These are phyloP conservation scores for Pangasius djambal DNA, from an alignment of 2,797 vertebrate genomes.

Conservation along the genomic window DNA sequence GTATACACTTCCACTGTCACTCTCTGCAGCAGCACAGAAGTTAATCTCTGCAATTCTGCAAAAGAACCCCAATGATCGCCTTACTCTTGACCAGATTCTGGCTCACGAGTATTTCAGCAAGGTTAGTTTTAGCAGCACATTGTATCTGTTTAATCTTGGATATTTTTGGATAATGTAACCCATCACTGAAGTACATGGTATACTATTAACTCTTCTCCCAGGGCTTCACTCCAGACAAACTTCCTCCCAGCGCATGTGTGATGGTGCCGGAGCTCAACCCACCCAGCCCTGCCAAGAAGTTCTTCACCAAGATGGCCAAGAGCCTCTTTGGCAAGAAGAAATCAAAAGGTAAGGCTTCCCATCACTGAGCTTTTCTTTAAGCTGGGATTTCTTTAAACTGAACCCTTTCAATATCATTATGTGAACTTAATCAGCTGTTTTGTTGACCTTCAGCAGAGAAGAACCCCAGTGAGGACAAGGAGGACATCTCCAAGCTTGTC, in stretches of 20 bases:
- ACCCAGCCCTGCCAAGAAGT: conserved; percentile 90
- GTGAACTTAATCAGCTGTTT: neutral
- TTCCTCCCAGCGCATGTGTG: conserved; percentile 91
- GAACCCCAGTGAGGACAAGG: conserved; percentile 81
- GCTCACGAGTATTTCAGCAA: conserved; percentile 95
- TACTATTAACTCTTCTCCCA: conserved; percentile 58
- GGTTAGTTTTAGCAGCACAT: conserved; percentile 68
- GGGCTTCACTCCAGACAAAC: conserved; percentile 93
- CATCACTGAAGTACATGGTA: neutral
- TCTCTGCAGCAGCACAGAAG: conserved; percentile 88
- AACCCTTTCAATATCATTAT: neutral
- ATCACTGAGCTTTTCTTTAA: neutral
- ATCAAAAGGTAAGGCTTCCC: conserved; percentile 77
- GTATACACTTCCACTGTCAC: conserved; percentile 86
- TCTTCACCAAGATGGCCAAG: conserved; percentile 96
- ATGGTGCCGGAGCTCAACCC: conserved; percentile 92
- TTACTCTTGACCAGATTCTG: conserved; percentile 91
- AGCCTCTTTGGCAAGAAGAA: conserved; percentile 94
- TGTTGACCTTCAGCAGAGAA: conserved; percentile 79
- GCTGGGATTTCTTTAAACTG: neutral
- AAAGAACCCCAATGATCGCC: conserved; percentile 87
- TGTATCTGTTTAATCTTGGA: neutral
- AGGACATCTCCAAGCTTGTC: conserved; percentile 92
- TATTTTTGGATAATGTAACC: neutral
- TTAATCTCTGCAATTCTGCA: conserved; percentile 88